Conservation (phyloP, 1,140 invertebrate species). For the Rhagoletis zephyria region DNA sequence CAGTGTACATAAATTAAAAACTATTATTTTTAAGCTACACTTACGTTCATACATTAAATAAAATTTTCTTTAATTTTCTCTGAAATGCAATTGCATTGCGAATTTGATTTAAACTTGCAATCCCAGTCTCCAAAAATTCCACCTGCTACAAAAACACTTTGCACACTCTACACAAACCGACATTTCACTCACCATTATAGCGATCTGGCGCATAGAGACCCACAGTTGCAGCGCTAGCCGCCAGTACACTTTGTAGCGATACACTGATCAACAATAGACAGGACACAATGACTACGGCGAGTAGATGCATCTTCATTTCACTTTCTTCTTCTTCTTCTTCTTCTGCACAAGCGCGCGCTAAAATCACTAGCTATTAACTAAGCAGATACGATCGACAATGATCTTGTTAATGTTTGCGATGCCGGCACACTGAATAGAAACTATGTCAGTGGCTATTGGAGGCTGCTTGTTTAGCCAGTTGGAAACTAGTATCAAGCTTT, state of each 20-base stretch:
- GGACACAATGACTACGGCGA: neutral
- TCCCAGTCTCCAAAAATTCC: neutral
- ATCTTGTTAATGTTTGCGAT: slow-evolving; percentile 40
- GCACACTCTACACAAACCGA: neutral
- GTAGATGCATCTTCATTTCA: slow-evolving; percentile 42
- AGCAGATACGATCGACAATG: slow-evolving; percentile 11
- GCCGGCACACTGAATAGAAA: neutral
- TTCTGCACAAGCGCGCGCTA: neutral
- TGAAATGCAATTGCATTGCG: too few species aligned
- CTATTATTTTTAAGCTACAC: too few species aligned
- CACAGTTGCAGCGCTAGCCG: slow-evolving; percentile 35
- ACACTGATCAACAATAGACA: slow-evolving; percentile 24
- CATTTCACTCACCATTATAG: slow-evolving; percentile 54
- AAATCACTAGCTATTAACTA: neutral
- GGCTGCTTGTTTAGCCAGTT: neutral
- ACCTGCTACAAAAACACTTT: neutral
- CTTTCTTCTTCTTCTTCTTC: slow-evolving; percentile 12
- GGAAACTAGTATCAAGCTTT: slow-evolving; percentile 21
- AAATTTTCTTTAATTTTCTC: too few species aligned
- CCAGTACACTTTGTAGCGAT: neutral
- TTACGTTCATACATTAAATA: too few species aligned
- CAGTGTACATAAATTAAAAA: too few species aligned
- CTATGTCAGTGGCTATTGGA: slow-evolving; percentile 7
- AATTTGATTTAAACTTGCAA: too few species aligned
- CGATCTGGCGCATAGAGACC: slow-evolving; percentile 56